Evolutionary conservation across 92 coral and sea anemone genomes (phyloP), one percentile per base, ranked within the genome.

Genomic region (Heliopora coerulea): DNA sequence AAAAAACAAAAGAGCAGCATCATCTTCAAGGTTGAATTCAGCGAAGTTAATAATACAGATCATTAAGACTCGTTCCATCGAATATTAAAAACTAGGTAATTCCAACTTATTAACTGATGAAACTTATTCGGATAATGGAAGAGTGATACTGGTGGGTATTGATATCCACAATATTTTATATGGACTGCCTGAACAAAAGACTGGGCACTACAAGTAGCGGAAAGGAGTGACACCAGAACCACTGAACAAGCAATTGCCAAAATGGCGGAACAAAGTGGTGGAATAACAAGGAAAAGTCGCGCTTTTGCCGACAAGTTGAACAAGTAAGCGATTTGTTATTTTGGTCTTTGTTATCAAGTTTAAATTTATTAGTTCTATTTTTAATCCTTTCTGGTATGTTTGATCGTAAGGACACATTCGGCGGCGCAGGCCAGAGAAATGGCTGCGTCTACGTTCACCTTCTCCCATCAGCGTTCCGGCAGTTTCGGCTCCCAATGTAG

Each of bases 231-330:
- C 75, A 33, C 91, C n/a, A n/a, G n/a, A n/a, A n/a, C n/a, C n/a
- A n/a, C n/a, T n/a, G n/a, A n/a, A n/a, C n/a, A n/a, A n/a, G n/a
- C n/a, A n/a, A n/a, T n/a, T n/a, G n/a, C n/a, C n/a, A 85, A 79
- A 74, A 93, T 93, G 98, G 98, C 98, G 87, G 96, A 96, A 52
- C 87, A 87, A 41, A 84, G 91, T 68, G 84, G 96, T 73, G 89
- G 91, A 64, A 48, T 75, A 54, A 83, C 83, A 40, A 79, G 86
- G 33, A 68, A 91, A 49, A 93, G 96, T 27, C 90, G 98, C 75
- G 98, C 98, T 31, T 93, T 93, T 70, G 98, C 98, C 34, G 92
- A 90, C 74, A 93, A 90, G 67, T 86, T 93, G 12, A 89, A 83
- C 91, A 93, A 88, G 98, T 93, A 64, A 82, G 86, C 25, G 23